These are phyloP conservation scores for Cordilura impudica DNA, from an alignment of 2,888 invertebrate species.

Conservation along the genomic window DNA sequence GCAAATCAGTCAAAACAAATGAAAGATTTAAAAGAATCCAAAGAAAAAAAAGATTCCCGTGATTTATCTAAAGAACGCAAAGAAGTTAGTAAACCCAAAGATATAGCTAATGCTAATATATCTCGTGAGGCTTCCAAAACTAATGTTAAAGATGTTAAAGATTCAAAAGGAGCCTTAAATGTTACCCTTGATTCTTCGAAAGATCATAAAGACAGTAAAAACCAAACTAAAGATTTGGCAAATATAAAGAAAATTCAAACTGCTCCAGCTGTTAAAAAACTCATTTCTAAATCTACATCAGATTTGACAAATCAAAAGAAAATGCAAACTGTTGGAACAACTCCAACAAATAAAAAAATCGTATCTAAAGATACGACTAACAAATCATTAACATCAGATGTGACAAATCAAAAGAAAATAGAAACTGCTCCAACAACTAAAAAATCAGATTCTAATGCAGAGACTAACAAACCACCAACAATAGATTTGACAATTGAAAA, in stretches of 20 bases:
- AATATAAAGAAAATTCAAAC: neutral
- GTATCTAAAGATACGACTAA: no score
- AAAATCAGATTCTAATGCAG: no score
- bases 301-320: no score
- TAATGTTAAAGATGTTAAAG: neutral
- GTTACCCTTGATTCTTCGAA: neutral
- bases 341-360: no score
- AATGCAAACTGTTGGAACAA: no score
- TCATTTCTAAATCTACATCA: no score
- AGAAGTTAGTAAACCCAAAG: conserved; percentile 2
- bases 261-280: no score
- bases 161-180: conserved; percentile 11
- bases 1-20: neutral
- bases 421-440: no score
- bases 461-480: no score
- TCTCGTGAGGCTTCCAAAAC: conserved; percentile 5
- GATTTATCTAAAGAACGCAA: conserved; percentile 36
- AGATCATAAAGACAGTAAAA: neutral
- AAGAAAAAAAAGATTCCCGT: neutral
- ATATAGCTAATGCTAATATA: neutral
- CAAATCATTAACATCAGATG: no score
- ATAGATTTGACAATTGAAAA: no score
- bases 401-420: no score
- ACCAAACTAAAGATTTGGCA: neutral
- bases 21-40: neutral